Conservation (phyloP, 35 echinoderm and acorn worm genomes). For the Antedon bifida region DNA sequence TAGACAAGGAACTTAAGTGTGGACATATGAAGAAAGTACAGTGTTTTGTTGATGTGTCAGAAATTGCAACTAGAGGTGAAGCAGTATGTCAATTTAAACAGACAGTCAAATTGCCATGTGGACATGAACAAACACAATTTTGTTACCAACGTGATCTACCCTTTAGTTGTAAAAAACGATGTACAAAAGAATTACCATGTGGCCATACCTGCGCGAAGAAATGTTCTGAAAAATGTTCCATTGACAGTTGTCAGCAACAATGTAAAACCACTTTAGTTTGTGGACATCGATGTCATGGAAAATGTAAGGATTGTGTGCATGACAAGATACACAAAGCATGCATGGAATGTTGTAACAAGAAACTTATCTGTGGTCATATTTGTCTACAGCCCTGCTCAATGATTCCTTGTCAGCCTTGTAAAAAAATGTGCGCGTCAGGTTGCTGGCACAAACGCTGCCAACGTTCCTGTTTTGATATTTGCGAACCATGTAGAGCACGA, state of each 20-base stretch:
- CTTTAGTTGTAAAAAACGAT: not conserved
- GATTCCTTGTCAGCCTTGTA: not conserved
- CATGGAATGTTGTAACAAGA: not conserved
- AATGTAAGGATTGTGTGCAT: not conserved
- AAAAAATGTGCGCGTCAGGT: not conserved
- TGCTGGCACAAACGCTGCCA: constrained; percentile 26
- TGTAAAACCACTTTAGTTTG: not conserved
- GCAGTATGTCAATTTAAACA: not conserved
- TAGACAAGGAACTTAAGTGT: not conserved
- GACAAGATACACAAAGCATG: not conserved
- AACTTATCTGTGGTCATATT: constrained; percentile 1
- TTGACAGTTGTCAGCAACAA: not conserved
- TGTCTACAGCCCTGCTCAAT: not conserved
- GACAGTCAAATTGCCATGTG: not conserved
- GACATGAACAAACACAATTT: not conserved
- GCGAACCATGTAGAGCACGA: constrained; percentile 34
- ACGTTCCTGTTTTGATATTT: constrained; percentile 36
- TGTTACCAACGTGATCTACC: not conserved
- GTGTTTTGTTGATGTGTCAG: not conserved
- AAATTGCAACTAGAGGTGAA: not conserved
- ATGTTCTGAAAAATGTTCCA: not conserved
- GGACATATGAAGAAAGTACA: not conserved
- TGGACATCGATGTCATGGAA: not conserved
- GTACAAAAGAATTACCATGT: not conserved
- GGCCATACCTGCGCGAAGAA: constrained; percentile 12